Evolutionary conservation across 2,113 vertebrate species (phyloP), one percentile per base, ranked within the genome.

Genomic region (Cynoglossus semilaevis): DNA sequence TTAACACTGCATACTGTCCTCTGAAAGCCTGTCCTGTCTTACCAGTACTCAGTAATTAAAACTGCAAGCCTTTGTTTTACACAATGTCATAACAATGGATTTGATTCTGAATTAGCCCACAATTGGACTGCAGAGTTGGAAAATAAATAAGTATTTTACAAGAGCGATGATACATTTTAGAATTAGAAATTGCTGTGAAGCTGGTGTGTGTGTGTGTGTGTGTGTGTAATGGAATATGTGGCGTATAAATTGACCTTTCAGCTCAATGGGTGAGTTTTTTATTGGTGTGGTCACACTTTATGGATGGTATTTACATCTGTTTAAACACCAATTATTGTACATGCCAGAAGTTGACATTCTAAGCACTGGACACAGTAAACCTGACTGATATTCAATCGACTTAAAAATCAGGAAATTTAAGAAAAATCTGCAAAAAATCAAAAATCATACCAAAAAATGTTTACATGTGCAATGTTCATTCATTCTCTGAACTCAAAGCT

Each of bases 161-260:
- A 42, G 14, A 46, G 7, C n/a, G 1, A 12, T 51, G 48, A 13
- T 18, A 10, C 11, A 2, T 3, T 15, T 41, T 41, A 13, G 38
- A 3, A 41, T 41, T 4, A 41, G 12, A 5, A 41, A 41, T 13
- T 41, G 10, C 38, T 29, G 22, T 29, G 22, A 29, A 29, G 22
- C 22, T 4, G 14, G 8, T 41, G 38, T 12, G 37, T 40, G 37
- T 40, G 37, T 40, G 37, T 37, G 36, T 40, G 37, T 40, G 5
- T 41, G 38, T 41, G 38, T 41, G 38, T 41, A 14, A 5, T 41
- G 38, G 38, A 14, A 14, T 41, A 14, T 29, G 38, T 14, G 14
- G 38, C 47, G 1, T 29, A 18, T 49, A 41, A 55, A 42, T 43
- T 67, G 29, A 74, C 58, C 49, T 50, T 67, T 67, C 22, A 51